Conservation (phyloP, 2,888 invertebrate genomes). For the Agrochola lota region DNA sequence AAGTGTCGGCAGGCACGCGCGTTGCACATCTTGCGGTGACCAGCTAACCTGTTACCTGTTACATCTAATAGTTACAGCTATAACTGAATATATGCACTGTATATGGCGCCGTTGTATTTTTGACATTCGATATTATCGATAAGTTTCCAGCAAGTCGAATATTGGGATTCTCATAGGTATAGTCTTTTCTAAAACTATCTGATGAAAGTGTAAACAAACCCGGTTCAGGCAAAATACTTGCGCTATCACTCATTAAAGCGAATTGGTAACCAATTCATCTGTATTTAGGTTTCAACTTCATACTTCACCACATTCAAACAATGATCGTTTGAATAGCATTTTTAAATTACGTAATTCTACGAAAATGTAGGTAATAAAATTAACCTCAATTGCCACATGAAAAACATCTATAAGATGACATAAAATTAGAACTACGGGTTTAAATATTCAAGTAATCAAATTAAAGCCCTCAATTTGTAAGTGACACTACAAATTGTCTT, state of each 20-base stretch:
- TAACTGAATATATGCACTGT: neutral
- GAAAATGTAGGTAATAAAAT: too few species aligned
- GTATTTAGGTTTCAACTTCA: neutral
- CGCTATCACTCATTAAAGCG: neutral
- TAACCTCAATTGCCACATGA: too few species aligned
- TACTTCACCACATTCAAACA: neutral
- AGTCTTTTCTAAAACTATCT: neutral
- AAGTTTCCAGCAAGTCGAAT: neutral
- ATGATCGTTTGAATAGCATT: neutral
- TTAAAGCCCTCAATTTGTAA: too few species aligned
- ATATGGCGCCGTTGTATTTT: neutral
- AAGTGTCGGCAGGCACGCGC: conserved; percentile 2
- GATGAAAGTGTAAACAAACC: neutral
- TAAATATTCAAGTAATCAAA: too few species aligned
- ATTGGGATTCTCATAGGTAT: neutral
- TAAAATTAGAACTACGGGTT: too few species aligned
- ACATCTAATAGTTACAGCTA: neutral
- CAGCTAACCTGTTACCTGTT: conserved; percentile 30
- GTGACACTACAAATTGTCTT: neutral
- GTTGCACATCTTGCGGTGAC: neutral
- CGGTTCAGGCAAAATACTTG: neutral
- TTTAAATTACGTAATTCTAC: neutral
- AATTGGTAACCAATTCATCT: neutral
- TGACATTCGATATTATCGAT: neutral
- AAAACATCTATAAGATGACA: too few species aligned